phyloP scores from a whole-genome alignment of 2,797 vertebrate species.

The Pangasius macronema region DNA sequence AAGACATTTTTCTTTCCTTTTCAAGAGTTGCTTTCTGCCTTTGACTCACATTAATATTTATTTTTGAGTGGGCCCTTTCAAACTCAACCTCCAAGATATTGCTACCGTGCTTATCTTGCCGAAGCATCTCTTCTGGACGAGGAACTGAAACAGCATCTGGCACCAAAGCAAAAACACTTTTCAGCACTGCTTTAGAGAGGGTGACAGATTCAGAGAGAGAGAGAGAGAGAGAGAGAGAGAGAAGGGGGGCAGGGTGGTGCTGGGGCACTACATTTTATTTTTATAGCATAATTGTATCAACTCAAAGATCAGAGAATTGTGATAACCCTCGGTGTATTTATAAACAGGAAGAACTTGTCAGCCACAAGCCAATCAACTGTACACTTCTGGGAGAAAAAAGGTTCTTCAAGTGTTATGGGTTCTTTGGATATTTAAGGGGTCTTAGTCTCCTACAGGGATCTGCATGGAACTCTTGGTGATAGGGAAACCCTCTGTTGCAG shows the following conservation, averaged over 20 bases:
- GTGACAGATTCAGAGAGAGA: constrained; percentile 17
- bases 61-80: constrained; percentile 65
- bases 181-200: constrained; percentile 58
- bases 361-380: constrained; percentile 56
- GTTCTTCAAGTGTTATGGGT: not conserved
- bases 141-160: constrained; percentile 68
- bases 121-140: constrained; percentile 64
- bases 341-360: constrained; percentile 72
- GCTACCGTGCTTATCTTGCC: constrained; percentile 64
- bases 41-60: constrained; percentile 62
- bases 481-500: not conserved
- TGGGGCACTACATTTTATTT: constrained; percentile 51
- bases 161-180: constrained; percentile 65
- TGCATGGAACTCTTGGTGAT: not conserved
- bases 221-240: not conserved
- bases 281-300: constrained; percentile 65
- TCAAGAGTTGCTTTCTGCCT: constrained; percentile 62
- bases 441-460: not conserved
- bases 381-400: not conserved
- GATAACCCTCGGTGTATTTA: constrained; percentile 68
- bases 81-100: constrained; percentile 69
- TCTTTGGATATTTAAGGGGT: not conserved
- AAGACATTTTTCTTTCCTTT: constrained; percentile 59
- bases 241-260: constrained; percentile 17
- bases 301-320: constrained; percentile 63